phyloP scores from a whole-genome alignment of 2,113 vertebrate genomes.

The Microcebus lehilahytsara region DNA sequence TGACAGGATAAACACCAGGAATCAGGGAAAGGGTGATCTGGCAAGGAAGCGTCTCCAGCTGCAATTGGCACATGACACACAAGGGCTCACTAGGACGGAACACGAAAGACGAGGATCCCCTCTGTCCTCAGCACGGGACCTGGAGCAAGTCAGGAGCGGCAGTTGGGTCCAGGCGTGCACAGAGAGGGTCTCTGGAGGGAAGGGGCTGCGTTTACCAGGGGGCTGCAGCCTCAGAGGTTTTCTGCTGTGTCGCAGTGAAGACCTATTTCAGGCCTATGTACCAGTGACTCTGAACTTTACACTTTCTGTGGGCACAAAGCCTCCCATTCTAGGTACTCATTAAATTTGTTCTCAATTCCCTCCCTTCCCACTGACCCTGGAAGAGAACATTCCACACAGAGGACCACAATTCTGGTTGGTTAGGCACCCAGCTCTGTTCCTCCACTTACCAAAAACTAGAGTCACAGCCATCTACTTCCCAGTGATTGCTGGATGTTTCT shows the following conservation, averaged over 20 bases:
- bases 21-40: conserved; percentile 53
- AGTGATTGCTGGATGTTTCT: background rate
- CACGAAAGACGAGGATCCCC: background rate
- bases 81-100: background rate
- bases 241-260: background rate
- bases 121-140: background rate
- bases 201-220: background rate
- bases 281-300: background rate
- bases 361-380: background rate
- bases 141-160: background rate
- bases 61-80: no score
- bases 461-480: background rate
- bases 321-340: background rate
- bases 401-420: background rate
- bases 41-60: background rate
- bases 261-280: background rate
- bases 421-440: background rate
- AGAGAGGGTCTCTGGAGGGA: background rate
- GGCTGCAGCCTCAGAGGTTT: background rate
- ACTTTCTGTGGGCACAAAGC: background rate
- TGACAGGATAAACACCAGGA: background rate
- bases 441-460: background rate
- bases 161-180: background rate
- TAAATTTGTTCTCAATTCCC: background rate
- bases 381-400: background rate